Conservation (phyloP, 1,140 invertebrate genomes). For the Heliconius eleuchia region DNA sequence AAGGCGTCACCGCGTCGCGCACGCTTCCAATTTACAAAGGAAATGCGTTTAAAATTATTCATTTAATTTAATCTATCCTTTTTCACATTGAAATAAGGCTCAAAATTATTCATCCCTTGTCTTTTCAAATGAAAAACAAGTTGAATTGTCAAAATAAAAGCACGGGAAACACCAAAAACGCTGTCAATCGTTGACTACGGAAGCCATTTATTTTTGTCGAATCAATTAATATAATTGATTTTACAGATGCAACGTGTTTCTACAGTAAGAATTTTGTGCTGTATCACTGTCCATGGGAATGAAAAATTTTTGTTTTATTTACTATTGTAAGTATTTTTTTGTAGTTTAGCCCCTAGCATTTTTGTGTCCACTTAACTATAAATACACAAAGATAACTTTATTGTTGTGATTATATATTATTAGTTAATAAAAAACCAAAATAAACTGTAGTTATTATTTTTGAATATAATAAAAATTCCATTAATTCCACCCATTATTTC, state of each 20-base stretch:
- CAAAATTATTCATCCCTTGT: conserved; percentile 25
- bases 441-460: too few relatives aligned
- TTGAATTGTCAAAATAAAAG: conserved; percentile 46
- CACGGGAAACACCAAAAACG: conserved; percentile 60
- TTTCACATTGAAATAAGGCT: conserved; percentile 21
- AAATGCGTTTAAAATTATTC: conserved; percentile 16
- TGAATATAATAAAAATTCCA: too few relatives aligned
- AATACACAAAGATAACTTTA: too few relatives aligned
- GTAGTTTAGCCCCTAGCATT: background rate
- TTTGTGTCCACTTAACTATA: background rate
- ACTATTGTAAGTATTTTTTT: background rate
- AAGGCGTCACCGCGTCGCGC: conserved; percentile 44
- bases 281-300: background rate
- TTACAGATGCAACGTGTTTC: conserved; percentile 55
- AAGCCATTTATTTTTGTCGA: conserved; percentile 75
- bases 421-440: too few relatives aligned
- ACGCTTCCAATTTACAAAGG: conserved; percentile 32
- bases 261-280: background rate
- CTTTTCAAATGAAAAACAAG: conserved; percentile 27
- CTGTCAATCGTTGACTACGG: conserved; percentile 60
- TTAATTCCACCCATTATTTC: background rate
- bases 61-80: background rate
- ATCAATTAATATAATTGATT: conserved; percentile 78
- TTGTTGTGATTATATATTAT: too few relatives aligned
- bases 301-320: background rate